These are phyloP conservation scores for Dexiosoma caninum DNA, from an alignment of 2,888 invertebrate genomes.

Conservation along the genomic window DNA sequence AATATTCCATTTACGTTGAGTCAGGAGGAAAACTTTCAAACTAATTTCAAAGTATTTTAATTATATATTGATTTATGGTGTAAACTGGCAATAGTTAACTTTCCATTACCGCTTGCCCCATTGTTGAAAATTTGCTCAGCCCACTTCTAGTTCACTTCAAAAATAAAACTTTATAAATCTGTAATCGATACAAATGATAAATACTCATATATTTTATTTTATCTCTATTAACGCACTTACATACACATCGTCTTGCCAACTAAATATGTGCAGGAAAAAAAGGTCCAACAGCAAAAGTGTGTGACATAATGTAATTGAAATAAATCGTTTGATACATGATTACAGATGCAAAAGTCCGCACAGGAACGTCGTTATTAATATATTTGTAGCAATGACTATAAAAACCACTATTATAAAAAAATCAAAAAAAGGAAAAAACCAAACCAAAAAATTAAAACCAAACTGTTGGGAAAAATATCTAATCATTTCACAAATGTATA, in stretches of 20 bases:
- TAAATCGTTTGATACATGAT: conserved; percentile 62
- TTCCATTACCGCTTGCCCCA: conserved; percentile 28
- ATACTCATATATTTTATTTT: background rate
- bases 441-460: conserved; percentile 32
- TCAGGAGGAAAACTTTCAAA: background rate
- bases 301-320: conserved; percentile 61
- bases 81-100: conserved; percentile 27
- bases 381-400: conserved; percentile 3
- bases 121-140: conserved; percentile 22
- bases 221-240: no score
- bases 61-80: conserved; percentile 33
- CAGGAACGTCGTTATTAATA: background rate
- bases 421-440: conserved; percentile 23
- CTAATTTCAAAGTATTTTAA: conserved; percentile 8
- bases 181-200: conserved; percentile 54
- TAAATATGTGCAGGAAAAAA: conserved; percentile 5
- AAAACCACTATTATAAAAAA: background rate
- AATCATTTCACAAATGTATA: conserved; percentile 11
- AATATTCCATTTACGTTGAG: background rate
- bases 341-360: background rate
- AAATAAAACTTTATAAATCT: conserved; percentile 39
- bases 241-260: no score
- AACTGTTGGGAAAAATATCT: background rate
- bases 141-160: background rate
- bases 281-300: conserved; percentile 45